Base-by-base conservation (phyloP, 2,888 invertebrate genomes). In the Volucella inflata region DNA sequence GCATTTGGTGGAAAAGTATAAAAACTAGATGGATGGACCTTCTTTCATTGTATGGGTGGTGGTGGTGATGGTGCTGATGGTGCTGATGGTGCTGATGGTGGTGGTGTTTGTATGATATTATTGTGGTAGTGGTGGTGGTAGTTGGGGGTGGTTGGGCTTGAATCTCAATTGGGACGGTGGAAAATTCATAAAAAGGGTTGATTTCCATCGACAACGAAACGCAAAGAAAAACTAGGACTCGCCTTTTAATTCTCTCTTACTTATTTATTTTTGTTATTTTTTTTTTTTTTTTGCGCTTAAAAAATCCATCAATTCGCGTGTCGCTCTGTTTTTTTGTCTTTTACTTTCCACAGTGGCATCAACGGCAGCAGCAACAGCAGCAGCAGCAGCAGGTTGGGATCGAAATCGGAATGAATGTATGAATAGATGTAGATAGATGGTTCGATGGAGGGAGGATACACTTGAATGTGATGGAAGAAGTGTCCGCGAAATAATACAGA, bases 171-270 rank as follows among this genome's bases (percentile, higher is more conserved):
- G 51, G n/a, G 40, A 17, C 30, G 51, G 17, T 50, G 42, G 21
- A 21, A 38, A 51, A 51, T 59, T 44, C 38, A 30, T 59, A 11
- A 46, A 16, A 80, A 74, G 79, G 79, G 74, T 79, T 65, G 65
- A 50, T 74, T 72, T 72, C 44, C 36, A 51, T 21, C 65, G 36
- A 36, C 11, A 64, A 46, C 21, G 46, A 72, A 62, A 42, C 57
- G 62, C n/a, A 51, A 79, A 72, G 59, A 74, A 74, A 74, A 79
- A 79, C 67, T 64, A 74, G 60, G 64, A 67, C 79, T 79, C 51
- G 74, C 79, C 64, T 80, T 75, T 67, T 80, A 75, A 80, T 67
- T 79, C 51, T 67, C 59, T 46, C 36, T 57, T 62, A 50, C 53
- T 75, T 64, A 72, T 65, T 60, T 50, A 21, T 60, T 16, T 50